phyloP scores from a whole-genome alignment of 2,888 invertebrate genomes.

The Branchinecta sandiegonensis region DNA sequence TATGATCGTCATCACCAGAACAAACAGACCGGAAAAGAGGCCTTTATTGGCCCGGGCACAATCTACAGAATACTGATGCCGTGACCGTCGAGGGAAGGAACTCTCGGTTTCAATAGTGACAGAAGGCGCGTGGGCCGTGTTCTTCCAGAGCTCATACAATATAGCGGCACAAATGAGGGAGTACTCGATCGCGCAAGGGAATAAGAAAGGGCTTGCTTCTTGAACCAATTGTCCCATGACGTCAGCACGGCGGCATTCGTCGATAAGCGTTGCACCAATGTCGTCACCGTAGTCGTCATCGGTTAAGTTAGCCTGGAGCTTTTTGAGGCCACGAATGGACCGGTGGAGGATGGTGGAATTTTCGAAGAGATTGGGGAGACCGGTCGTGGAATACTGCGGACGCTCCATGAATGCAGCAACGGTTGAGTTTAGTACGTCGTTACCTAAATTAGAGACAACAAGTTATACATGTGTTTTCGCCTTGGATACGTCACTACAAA shows the following conservation, averaged over 20 bases:
- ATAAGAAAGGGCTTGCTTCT: slow-evolving; percentile 64
- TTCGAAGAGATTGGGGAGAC: too few relatives aligned
- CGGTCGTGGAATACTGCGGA: too few relatives aligned
- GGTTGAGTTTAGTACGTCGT: too few relatives aligned
- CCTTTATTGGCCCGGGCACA: slow-evolving; percentile 37
- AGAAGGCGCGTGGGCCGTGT: slow-evolving; percentile 37
- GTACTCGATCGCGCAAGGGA: slow-evolving; percentile 81
- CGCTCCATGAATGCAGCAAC: too few relatives aligned
- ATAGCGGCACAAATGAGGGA: slow-evolving; percentile 79
- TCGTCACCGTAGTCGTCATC: background rate
- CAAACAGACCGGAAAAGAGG: slow-evolving; percentile 34
- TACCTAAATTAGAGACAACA: too few relatives aligned
- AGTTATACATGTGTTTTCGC: too few relatives aligned
- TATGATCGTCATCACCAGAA: slow-evolving; percentile 34
- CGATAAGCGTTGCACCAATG: slow-evolving; percentile 23
- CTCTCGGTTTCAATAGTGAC: background rate
- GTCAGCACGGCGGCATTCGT: slow-evolving; percentile 33
- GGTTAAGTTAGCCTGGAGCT: background rate
- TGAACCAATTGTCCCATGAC: slow-evolving; percentile 47
- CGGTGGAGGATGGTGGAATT: too few relatives aligned
- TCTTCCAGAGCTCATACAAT: slow-evolving; percentile 80
- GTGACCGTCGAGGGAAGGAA: slow-evolving; percentile 29
- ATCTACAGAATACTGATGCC: slow-evolving; percentile 34
- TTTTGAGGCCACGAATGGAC: too few relatives aligned
- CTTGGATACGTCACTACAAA: too few relatives aligned